phyloP scores from a whole-genome alignment of 2,113 vertebrate species.

The Campylomormyrus tamandua region DNA sequence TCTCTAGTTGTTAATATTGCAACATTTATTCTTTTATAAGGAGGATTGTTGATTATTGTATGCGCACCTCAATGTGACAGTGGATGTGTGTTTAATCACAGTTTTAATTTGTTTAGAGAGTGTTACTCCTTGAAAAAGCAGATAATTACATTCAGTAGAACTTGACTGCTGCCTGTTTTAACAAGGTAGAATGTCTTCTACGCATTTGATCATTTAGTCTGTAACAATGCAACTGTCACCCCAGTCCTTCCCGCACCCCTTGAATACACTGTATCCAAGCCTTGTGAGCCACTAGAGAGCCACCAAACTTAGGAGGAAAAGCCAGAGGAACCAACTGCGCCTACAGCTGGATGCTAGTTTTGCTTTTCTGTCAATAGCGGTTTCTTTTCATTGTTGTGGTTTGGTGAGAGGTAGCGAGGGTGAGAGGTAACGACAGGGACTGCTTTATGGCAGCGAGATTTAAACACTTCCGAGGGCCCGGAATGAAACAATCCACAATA shows the following conservation, averaged over 20 bases:
- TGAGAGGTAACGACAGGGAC: conserved; percentile 61
- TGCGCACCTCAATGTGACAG: neutral
- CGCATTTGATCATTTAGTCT: conserved; percentile 66
- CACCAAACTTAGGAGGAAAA: conserved; percentile 23
- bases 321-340: conserved; percentile 50
- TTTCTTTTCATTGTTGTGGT: conserved; percentile 57
- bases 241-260: conserved; percentile 62
- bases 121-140: neutral
- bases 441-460: conserved; percentile 39
- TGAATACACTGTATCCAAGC: conserved; percentile 56
- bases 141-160: conserved; percentile 12
- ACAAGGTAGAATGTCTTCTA: conserved; percentile 24
- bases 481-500: conserved; percentile 31
- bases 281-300: conserved; percentile 53
- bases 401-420: conserved; percentile 25
- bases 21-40: neutral
- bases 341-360: conserved; percentile 55
- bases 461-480: conserved; percentile 28
- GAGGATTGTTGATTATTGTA: neutral
- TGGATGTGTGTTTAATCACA: neutral
- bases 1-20: neutral
- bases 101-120: conserved; percentile 9
- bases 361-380: conserved; percentile 62
- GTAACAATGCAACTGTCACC: conserved; percentile 58
- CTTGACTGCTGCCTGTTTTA: neutral